phyloP scores from a whole-genome alignment of 2,113 vertebrate genomes.

The Istiophorus platypterus region DNA sequence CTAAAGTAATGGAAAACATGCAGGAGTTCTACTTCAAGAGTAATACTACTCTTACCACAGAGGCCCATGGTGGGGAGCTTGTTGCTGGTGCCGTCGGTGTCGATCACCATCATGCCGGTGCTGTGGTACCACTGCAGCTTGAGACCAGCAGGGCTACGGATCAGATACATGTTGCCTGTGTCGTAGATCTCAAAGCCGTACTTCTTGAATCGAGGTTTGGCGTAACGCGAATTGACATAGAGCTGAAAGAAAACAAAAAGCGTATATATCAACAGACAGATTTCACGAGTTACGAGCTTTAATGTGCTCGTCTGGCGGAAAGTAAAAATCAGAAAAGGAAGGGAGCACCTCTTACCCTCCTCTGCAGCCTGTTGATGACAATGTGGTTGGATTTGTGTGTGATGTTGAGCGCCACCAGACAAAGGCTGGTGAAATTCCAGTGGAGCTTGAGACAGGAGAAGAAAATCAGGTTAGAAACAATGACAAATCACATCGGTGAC shows the following conservation, averaged over 20 bases:
- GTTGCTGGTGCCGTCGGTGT: constrained; percentile 83
- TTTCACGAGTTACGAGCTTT: not conserved
- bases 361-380: constrained; percentile 89
- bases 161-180: constrained; percentile 94
- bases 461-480: constrained; percentile 16
- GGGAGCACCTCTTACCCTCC: constrained; percentile 85
- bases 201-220: constrained; percentile 91
- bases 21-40: not conserved
- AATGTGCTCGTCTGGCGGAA: not conserved
- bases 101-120: constrained; percentile 95
- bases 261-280: not conserved
- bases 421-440: constrained; percentile 90
- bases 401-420: constrained; percentile 90
- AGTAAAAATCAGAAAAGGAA: not conserved
- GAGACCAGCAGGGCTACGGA: constrained; percentile 89
- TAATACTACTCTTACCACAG: constrained; percentile 84
- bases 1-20: no score
- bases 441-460: constrained; percentile 68
- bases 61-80: constrained; percentile 88
- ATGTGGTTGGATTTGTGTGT: constrained; percentile 90
- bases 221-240: constrained; percentile 89
- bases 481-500: not conserved
- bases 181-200: constrained; percentile 94
- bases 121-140: constrained; percentile 96
- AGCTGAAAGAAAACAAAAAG: constrained; percentile 79